Conservation (phyloP, 2,797 vertebrate genomes). For the Euthynnus affinis region DNA sequence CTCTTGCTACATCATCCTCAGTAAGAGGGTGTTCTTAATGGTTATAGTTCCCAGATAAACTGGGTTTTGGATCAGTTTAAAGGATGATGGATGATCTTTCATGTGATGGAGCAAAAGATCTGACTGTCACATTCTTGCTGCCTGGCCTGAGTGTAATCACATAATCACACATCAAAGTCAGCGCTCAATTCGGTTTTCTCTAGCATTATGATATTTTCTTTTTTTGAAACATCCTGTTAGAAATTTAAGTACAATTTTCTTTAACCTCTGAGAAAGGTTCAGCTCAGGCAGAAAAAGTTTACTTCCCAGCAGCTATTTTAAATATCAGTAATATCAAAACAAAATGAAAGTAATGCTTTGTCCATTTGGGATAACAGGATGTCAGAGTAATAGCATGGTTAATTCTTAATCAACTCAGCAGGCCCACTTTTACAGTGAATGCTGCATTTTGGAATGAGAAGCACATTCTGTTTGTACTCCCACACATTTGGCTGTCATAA, state of each 20-base stretch:
- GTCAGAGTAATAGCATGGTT: slow-evolving; percentile 59
- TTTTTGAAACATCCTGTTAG: slow-evolving; percentile 13
- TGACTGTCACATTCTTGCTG: not conserved
- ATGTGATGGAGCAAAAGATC: slow-evolving; percentile 11
- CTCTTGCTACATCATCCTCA: slow-evolving; percentile 21
- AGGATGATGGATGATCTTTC: slow-evolving; percentile 14
- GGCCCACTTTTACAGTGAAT: slow-evolving; percentile 52
- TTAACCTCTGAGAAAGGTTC: slow-evolving; percentile 9
- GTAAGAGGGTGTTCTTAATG: not conserved
- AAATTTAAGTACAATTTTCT: not conserved
- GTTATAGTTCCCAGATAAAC: not conserved
- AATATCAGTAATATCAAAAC: slow-evolving; percentile 14
- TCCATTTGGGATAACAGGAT: slow-evolving; percentile 40
- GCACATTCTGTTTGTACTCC: slow-evolving; percentile 73
- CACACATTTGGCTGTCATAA: slow-evolving; percentile 75
- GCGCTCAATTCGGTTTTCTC: not conserved
- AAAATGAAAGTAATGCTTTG: slow-evolving; percentile 12
- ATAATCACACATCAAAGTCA: slow-evolving; percentile 24
- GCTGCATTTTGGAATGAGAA: slow-evolving; percentile 59
- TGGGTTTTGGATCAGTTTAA: slow-evolving; percentile 5
- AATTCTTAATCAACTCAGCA: slow-evolving; percentile 63
- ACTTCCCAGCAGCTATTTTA: slow-evolving; percentile 1
- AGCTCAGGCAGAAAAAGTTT: not conserved
- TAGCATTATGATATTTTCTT: not conserved
- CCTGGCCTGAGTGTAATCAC: slow-evolving; percentile 11